Conservation (phyloP, 1,140 invertebrate species). For the Chrysomallon squamiferum region DNA sequence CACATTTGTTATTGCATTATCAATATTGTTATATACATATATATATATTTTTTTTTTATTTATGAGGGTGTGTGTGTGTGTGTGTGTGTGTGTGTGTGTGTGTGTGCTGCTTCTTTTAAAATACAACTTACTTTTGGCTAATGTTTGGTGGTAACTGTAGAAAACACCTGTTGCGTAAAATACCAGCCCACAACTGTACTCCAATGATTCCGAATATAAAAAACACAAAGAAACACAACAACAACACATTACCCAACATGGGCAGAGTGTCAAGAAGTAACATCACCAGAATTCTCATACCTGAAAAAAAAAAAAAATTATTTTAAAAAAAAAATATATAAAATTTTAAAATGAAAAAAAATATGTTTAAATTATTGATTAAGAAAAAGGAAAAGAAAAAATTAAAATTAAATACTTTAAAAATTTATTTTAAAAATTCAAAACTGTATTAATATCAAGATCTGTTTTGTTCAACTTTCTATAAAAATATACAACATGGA, state of each 20-base stretch:
- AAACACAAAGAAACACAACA: conserved; percentile 99
- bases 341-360: background rate
- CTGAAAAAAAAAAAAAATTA: conserved; percentile 67
- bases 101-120: background rate
- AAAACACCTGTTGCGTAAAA: conserved; percentile 92
- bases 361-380: background rate
- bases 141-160: conserved; percentile 64
- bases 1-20: no score
- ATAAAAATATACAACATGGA: no score
- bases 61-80: background rate
- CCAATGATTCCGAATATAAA: conserved; percentile 99
- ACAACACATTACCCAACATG: conserved; percentile 97
- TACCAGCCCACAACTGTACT: conserved; percentile 98
- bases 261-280: conserved; percentile 97
- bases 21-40: no score
- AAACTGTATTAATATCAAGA: no score
- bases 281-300: conserved; percentile 98
- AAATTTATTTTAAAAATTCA: no score
- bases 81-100: background rate
- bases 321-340: background rate
- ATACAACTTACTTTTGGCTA: conserved; percentile 46
- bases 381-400: background rate
- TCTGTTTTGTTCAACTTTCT: no score
- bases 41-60: no score
- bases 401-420: no score